phyloP scores from a whole-genome alignment of 1,140 invertebrate species.

The Cataglyphis hispanica region DNA sequence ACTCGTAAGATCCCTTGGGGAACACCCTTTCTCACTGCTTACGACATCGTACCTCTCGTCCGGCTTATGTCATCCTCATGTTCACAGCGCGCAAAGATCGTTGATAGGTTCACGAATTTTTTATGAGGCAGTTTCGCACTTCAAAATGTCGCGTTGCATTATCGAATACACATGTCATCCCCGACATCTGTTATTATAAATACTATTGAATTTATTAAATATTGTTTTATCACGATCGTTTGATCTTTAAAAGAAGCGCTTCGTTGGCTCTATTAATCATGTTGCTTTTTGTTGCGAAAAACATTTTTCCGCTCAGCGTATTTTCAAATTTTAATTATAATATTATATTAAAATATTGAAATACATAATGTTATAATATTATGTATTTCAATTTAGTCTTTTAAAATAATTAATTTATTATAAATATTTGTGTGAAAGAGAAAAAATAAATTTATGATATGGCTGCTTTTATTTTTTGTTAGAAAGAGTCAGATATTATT shows the following conservation, averaged over 20 bases:
- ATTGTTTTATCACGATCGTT: conserved; percentile 1
- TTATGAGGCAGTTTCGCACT: conserved; percentile 24
- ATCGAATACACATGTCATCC: background rate
- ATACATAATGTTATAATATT: background rate
- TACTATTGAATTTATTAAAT: background rate
- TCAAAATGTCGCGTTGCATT: background rate
- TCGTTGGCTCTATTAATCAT: conserved; percentile 16
- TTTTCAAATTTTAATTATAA: background rate
- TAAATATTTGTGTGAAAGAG: background rate
- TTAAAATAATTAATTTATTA: background rate
- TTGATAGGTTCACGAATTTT: conserved; percentile 42
- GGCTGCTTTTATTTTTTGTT: background rate
- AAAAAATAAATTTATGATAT: background rate
- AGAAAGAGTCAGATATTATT: background rate
- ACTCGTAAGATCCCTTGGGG: conserved; percentile 51
- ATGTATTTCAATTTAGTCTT: background rate
- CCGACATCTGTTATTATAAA: background rate
- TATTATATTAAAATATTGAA: background rate
- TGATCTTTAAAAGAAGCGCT: background rate
- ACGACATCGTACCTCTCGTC: conserved; percentile 60
- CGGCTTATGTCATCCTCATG: conserved; percentile 41
- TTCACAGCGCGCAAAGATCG: background rate
- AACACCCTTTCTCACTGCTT: conserved; percentile 46
- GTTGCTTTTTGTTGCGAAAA: background rate
- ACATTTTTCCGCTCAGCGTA: background rate